A percentile compares a stretch with the other conserved stretches of the same genome.
Evolutionary conservation across 2,113 vertebrate genomes (phyloP).

Genomic region (Paralichthys olivaceus): DNA sequence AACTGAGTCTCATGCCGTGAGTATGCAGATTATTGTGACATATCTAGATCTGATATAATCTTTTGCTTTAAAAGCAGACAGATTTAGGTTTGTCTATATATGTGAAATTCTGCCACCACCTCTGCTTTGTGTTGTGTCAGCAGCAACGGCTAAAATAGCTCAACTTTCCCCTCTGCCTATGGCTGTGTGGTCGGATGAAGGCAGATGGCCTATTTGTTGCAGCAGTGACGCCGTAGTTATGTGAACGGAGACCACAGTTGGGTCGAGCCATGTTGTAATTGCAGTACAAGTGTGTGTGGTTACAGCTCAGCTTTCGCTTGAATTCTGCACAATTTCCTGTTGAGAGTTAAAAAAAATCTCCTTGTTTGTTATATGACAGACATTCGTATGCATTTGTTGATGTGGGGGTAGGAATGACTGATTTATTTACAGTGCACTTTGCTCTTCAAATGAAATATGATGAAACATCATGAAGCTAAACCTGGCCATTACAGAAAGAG

Average conservation of each 20-base stretch:
- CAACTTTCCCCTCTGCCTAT: slow-evolving; percentile 15
- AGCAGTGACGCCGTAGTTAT: slow-evolving; percentile 39
- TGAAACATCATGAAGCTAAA: neutral
- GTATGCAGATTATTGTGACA: slow-evolving; percentile 64
- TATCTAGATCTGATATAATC: neutral
- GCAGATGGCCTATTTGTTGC: slow-evolving; percentile 44
- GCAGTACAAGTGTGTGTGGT: slow-evolving; percentile 57
- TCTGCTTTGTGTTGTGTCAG: neutral
- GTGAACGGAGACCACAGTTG: slow-evolving; percentile 61
- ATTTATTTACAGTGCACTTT: slow-evolving; percentile 28
- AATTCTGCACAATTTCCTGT: slow-evolving; percentile 68
- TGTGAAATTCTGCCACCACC: neutral
- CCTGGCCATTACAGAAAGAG: neutral
- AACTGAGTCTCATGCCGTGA: slow-evolving; percentile 99
- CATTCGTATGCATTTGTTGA: neutral
- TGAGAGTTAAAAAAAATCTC: slow-evolving; percentile 61
- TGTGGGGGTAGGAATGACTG: neutral
- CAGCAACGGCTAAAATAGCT: slow-evolving; percentile 40
- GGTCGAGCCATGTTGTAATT: slow-evolving; percentile 63
- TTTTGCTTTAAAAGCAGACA: neutral
- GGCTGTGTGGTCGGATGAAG: slow-evolving; percentile 28
- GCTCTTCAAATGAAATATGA: too few species aligned
- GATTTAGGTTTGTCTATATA: neutral
- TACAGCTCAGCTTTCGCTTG: slow-evolving; percentile 46
- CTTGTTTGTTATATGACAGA: neutral